These are phyloP conservation scores for Melanotaenia nigrans DNA, from an alignment of 2,797 vertebrate species.

Conservation along the genomic window DNA sequence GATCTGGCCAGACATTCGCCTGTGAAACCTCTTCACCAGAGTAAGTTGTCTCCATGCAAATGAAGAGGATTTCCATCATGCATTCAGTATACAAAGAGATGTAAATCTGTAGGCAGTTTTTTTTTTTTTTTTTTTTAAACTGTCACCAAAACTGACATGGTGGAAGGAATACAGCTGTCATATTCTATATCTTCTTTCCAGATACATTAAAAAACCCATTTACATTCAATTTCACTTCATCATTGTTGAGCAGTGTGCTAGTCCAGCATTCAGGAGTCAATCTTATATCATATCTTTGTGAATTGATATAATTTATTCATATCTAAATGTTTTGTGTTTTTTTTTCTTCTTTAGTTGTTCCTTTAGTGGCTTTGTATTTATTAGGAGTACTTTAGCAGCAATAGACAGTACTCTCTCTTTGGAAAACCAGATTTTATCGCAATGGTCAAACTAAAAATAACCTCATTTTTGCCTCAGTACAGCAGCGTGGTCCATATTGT, in stretches of 20 bases:
- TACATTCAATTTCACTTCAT: slow-evolving; percentile 31
- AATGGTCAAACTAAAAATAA: too few relatives aligned
- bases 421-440: too few relatives aligned
- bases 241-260: slow-evolving; percentile 4
- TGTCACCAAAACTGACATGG: neutral
- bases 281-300: neutral
- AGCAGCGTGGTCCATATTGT: too few relatives aligned
- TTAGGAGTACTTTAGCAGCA: too few relatives aligned
- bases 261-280: slow-evolving; percentile 10
- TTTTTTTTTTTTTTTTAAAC: slow-evolving; percentile 13
- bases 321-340: neutral
- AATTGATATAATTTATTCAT: neutral
- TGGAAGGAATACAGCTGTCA: neutral
- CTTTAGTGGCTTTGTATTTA: too few relatives aligned
- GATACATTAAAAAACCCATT: slow-evolving; percentile 12
- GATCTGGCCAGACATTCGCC: slow-evolving; percentile 22
- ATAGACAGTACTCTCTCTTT: too few relatives aligned
- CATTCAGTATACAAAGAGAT: slow-evolving; percentile 17
- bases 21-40: slow-evolving; percentile 27
- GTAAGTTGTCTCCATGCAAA: slow-evolving; percentile 7
- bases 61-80: slow-evolving; percentile 15
- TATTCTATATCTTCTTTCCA: neutral
- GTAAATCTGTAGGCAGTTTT: slow-evolving; percentile 1
- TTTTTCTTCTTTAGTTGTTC: too few relatives aligned
- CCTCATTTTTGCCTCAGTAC: too few relatives aligned